phyloP scores from a whole-genome alignment of 2,797 vertebrate species.

The Cheirogaleus major region DNA sequence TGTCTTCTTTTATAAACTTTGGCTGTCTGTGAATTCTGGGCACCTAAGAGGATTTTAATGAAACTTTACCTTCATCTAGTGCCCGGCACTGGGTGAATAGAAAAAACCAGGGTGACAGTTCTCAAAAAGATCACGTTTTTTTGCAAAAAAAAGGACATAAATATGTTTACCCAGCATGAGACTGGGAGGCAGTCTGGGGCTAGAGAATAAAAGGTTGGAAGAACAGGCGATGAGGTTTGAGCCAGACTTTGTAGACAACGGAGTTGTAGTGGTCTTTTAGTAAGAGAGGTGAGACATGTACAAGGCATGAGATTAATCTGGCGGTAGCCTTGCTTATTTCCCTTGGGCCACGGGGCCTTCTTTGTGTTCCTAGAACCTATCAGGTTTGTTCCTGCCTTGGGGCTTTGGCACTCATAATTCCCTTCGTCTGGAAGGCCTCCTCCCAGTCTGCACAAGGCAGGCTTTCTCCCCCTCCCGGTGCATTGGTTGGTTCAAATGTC shows the following conservation, averaged over 20 bases:
- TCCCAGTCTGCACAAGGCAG: not conserved
- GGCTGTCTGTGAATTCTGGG: not conserved
- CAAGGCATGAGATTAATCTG: not conserved
- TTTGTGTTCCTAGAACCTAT: not conserved
- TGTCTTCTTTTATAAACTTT: not conserved
- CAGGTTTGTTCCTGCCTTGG: not conserved
- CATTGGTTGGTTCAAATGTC: not conserved
- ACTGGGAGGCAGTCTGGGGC: not conserved
- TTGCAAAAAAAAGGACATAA: not conserved
- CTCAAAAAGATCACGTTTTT: not conserved
- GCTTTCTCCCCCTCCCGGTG: not conserved
- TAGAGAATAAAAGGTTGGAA: not conserved
- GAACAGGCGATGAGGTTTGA: rapidly evolving
- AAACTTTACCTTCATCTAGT: not conserved
- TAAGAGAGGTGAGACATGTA: not conserved
- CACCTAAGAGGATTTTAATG: not conserved
- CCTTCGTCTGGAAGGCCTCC: not conserved
- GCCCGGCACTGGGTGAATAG: not conserved
- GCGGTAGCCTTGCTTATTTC: not conserved
- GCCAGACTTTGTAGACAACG: not conserved
- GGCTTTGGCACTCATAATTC: not conserved
- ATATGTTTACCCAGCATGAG: not conserved
- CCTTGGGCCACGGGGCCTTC: not conserved
- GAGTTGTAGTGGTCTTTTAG: not conserved
- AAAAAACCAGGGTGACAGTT: not conserved